phyloP scores from a whole-genome alignment of 2,113 vertebrate genomes.

The Amphilophus citrinellus region DNA sequence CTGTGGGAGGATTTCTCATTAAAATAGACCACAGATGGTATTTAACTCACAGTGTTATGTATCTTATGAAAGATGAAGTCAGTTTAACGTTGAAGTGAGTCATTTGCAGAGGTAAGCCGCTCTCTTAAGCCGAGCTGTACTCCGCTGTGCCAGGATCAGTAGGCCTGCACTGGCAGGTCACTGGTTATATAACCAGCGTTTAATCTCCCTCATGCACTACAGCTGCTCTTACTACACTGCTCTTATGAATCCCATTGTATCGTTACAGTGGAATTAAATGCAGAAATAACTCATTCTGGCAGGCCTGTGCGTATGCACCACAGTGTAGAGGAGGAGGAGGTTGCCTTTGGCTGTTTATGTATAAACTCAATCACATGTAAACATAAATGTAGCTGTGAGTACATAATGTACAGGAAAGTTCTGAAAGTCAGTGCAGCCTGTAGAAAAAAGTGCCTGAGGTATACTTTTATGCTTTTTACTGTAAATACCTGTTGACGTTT shows the following conservation, averaged over 20 bases:
- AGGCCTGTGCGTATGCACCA: not conserved
- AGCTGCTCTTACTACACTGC: conserved; percentile 47
- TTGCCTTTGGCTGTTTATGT: conserved; percentile 20
- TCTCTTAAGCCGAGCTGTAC: conserved; percentile 61
- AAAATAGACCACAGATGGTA: conserved; percentile 8
- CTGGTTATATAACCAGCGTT: conserved; percentile 70
- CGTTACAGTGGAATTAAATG: not conserved
- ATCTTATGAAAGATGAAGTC: conserved; percentile 18
- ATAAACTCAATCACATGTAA: not conserved
- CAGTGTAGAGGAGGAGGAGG: not conserved
- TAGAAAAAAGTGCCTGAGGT: not conserved
- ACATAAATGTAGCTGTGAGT: conserved; percentile 17
- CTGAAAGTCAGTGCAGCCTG: not conserved
- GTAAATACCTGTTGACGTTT: not conserved
- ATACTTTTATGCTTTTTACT: not conserved
- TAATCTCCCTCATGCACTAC: conserved; percentile 61
- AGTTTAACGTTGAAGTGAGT: conserved; percentile 50
- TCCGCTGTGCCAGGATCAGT: conserved; percentile 63
- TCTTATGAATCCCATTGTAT: conserved; percentile 17
- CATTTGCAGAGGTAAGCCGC: conserved; percentile 63
- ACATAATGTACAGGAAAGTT: conserved; percentile 30
- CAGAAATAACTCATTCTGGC: conserved; percentile 8
- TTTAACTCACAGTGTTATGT: not conserved
- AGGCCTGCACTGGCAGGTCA: conserved; percentile 69
- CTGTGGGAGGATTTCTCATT: conserved; percentile 4